Evolutionary conservation across 2,113 vertebrate genomes (phyloP).

Genomic region (Galeopterus variegatus): DNA sequence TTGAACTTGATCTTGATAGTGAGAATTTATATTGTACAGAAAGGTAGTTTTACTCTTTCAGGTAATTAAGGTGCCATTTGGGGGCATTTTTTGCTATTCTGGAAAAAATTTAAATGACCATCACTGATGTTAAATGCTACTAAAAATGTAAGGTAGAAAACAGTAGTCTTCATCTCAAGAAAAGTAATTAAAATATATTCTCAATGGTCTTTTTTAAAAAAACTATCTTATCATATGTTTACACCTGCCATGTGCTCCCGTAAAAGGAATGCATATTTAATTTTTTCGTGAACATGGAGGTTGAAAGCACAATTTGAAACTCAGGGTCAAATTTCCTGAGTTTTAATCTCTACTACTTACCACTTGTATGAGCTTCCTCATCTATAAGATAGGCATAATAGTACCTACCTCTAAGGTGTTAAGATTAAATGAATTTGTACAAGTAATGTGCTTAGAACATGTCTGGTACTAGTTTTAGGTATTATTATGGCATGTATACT

Average conservation of each 20-base stretch:
- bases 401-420: neutral
- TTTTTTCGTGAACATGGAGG: neutral
- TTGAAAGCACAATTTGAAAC: neutral
- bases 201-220: neutral
- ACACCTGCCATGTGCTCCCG: neutral
- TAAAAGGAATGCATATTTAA: neutral
- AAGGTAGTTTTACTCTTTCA: neutral
- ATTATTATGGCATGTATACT: neutral
- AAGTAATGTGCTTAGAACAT: neutral
- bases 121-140: conserved; percentile 23
- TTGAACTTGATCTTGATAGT: conserved; percentile 44
- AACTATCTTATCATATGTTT: neutral
- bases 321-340: neutral
- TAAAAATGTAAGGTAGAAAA: conserved; percentile 23
- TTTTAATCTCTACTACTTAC: neutral
- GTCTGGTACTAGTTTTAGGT: neutral
- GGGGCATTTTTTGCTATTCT: neutral
- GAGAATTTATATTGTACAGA: conserved; percentile 41
- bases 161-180: neutral
- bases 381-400: neutral
- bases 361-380: neutral
- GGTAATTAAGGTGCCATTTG: conserved; percentile 19
- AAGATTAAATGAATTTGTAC: conserved; percentile 13
- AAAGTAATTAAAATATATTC: conserved; percentile 34
- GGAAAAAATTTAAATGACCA: conserved; percentile 2